Percentiles rank a stretch among this genome's conserved stretches.
phyloP scores from a whole-genome alignment of 2,113 vertebrate species.

The Rhynchomys soricoides region DNA sequence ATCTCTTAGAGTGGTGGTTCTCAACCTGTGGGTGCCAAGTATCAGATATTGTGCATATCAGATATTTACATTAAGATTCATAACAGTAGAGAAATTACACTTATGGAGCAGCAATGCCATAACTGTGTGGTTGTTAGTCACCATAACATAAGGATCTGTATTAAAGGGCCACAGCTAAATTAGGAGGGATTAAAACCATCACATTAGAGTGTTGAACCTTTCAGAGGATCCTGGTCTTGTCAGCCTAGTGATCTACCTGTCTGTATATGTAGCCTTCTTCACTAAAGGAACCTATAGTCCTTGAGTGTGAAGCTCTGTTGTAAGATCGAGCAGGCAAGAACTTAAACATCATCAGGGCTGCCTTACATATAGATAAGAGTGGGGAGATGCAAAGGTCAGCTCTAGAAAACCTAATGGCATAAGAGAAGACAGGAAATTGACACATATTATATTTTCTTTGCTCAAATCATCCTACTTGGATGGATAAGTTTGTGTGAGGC shows the following conservation, averaged over 20 bases:
- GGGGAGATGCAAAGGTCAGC: not conserved
- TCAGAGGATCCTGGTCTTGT: not conserved
- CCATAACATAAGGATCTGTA: not conserved
- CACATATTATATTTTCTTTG: not conserved
- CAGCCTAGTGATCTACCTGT: not conserved
- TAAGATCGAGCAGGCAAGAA: not conserved
- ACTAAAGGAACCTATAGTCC: not conserved
- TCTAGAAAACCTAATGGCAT: not conserved
- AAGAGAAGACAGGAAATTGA: not conserved
- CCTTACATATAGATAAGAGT: not conserved
- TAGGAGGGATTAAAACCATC: not conserved
- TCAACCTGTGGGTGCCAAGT: not conserved
- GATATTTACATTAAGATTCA: not conserved
- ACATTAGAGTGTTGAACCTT: not conserved
- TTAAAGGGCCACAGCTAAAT: not conserved
- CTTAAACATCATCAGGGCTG: not conserved
- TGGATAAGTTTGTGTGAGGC: not conserved
- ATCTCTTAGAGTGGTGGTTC: not conserved
- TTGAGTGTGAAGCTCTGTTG: not conserved
- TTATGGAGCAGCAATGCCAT: not conserved
- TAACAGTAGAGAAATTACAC: not conserved
- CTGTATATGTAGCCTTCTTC: not conserved
- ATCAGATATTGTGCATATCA: not conserved
- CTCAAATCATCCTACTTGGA: not conserved
- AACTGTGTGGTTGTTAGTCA: not conserved